Evolutionary conservation across 2,113 vertebrate species (phyloP).

Genomic region (Bubo scandiacus): DNA sequence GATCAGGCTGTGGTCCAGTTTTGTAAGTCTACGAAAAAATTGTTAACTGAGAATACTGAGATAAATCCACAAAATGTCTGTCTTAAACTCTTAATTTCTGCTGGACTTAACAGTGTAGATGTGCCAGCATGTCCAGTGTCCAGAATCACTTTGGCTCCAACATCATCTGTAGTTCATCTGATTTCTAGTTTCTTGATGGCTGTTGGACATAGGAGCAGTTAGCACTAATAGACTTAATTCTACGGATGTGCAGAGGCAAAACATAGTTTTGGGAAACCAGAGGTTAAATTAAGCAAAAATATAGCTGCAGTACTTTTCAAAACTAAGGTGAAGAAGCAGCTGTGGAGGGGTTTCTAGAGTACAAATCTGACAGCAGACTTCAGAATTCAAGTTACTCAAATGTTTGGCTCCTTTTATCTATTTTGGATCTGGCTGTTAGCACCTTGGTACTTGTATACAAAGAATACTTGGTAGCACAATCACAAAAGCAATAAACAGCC

Average conservation of each 20-base stretch:
- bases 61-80: not conserved
- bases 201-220: not conserved
- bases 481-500: constrained; percentile 51
- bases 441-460: not conserved
- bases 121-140: not conserved
- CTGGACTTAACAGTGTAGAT: not conserved
- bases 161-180: not conserved
- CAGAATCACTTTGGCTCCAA: not conserved
- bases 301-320: not conserved
- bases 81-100: not conserved
- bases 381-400: not conserved
- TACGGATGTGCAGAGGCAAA: not conserved
- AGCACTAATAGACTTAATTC: not conserved
- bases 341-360: not conserved
- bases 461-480: constrained; percentile 26
- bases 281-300: not conserved
- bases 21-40: not conserved
- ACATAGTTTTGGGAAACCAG: not conserved
- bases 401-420: constrained; percentile 2
- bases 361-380: not conserved
- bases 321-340: not conserved
- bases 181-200: not conserved
- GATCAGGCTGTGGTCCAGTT: not conserved
- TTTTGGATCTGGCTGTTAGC: not conserved
- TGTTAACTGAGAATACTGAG: not conserved